Evolutionary conservation across 2,888 invertebrate genomes (phyloP).

Genomic region (Cyclophora albipunctata): DNA sequence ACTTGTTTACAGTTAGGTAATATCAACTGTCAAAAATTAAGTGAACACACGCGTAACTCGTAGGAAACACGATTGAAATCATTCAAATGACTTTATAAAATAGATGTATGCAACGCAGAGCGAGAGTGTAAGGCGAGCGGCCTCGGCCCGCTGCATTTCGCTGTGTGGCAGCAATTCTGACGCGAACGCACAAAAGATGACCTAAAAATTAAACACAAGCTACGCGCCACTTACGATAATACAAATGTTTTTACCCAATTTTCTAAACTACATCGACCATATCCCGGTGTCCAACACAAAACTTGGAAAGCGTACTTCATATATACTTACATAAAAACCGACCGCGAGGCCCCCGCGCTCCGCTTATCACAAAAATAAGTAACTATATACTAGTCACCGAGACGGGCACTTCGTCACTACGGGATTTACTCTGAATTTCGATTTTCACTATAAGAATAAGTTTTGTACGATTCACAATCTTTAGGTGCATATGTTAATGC

Average conservation of each 20-base stretch:
- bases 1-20: slow-evolving; percentile 45
- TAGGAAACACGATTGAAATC: slow-evolving; percentile 67
- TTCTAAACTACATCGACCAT: slow-evolving; percentile 59
- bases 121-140: slow-evolving; percentile 61
- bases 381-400: slow-evolving; percentile 72
- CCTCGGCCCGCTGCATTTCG: slow-evolving; percentile 72
- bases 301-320: slow-evolving; percentile 39
- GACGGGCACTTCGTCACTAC: slow-evolving; percentile 68
- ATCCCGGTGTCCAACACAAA: slow-evolving; percentile 38
- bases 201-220: slow-evolving; percentile 69
- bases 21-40: slow-evolving; percentile 77
- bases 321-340: slow-evolving; percentile 67
- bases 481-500: slow-evolving; percentile 28
- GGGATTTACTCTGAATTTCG: slow-evolving; percentile 43
- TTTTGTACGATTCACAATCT: slow-evolving; percentile 27
- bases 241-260: slow-evolving; percentile 53
- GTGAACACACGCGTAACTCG: slow-evolving; percentile 66
- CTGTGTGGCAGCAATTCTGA: slow-evolving; percentile 60
- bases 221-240: slow-evolving; percentile 42
- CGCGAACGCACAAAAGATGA: slow-evolving; percentile 71
- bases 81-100: slow-evolving; percentile 59
- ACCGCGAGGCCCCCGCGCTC: slow-evolving; percentile 66
- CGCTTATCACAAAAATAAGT: slow-evolving; percentile 76
- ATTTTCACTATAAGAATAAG: slow-evolving; percentile 9
- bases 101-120: slow-evolving; percentile 61